These are phyloP conservation scores for Ecliptopera silaceata DNA, from an alignment of 2,888 invertebrate species.

Conservation along the genomic window DNA sequence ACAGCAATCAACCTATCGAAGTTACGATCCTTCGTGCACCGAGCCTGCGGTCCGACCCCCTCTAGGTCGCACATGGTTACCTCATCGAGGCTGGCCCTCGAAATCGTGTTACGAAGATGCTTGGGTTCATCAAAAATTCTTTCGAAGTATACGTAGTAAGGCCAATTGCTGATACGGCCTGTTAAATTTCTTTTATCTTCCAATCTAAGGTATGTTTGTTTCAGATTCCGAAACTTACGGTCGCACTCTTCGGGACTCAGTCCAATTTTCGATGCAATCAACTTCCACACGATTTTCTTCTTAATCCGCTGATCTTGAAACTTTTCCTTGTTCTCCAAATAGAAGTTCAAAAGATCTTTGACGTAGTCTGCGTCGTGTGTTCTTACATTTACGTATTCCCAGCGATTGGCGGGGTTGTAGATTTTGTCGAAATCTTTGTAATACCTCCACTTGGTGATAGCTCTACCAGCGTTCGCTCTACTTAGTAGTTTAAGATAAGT, in stretches of 20 bases:
- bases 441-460: conserved; percentile 68
- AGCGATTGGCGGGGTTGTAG: conserved; percentile 41
- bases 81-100: conserved; percentile 44
- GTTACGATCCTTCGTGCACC: conserved; percentile 53
- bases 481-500: conserved; percentile 67
- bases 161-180: conserved; percentile 66
- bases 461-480: conserved; percentile 53
- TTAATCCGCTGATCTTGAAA: conserved; percentile 66
- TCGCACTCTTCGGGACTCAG: conserved; percentile 69
- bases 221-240: conserved; percentile 71
- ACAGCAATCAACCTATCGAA: conserved; percentile 63
- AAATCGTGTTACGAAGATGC: not conserved
- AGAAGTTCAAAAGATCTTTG: conserved; percentile 63
- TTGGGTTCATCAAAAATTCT: conserved; percentile 58
- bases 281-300: conserved; percentile 66
- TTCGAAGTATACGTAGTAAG: conserved; percentile 69
- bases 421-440: conserved; percentile 70
- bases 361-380: conserved; percentile 61
- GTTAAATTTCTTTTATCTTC: conserved; percentile 58
- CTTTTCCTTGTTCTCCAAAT: conserved; percentile 65
- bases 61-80: conserved; percentile 55
- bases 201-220: conserved; percentile 70
- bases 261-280: conserved; percentile 58
- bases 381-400: conserved; percentile 33
- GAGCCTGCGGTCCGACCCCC: conserved; percentile 50